Evolutionary conservation across 2,113 vertebrate genomes (phyloP), one percentile per base, ranked within the genome.

Genomic region (Gobiocypris rarus): DNA sequence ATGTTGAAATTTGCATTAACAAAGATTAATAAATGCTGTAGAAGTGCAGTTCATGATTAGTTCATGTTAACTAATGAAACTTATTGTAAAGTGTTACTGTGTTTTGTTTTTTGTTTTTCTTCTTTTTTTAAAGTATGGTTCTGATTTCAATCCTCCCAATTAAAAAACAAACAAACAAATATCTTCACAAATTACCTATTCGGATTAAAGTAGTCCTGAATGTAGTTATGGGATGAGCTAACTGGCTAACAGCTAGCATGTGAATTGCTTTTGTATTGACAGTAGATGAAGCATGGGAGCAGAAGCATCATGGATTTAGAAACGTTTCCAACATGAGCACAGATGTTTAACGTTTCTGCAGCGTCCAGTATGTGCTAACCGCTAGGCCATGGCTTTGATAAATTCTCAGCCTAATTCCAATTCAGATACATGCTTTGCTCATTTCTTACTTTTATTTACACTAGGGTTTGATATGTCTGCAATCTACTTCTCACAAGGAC

Each of bases 371-470:
- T 52, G 13, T 10, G 17, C 52, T 38, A 13, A 38, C 52, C 5
- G 5, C 74, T n/a, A 56, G 28, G 11, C 50, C 50, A 10, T 9
- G 5, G 26, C n/a, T 19, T 38, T 58, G 52, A 77, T 24, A 31
- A 11, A 59, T 58, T 13, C 75, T 58, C 52, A 7, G 75, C 5
- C 31, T 58, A 24, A 77, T 77, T 77, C 31, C 54, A 8, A 77
- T 38, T 77, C 52, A 41, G 19, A 41, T 38, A 38, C 52, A 76
- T 4, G 31, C 28, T 76, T 76, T 41, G 34, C 17, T 41, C 54
- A 41, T 67, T 56, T 76, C 28, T 76, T 54, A 14, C 28, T 7
- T 76, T 56, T 76, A 56, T 76, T 76, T 76, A 11, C 22, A 76
- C 52, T 8, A 76, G 52, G 31, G 0, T 41, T 24, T 54, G 19